phyloP scores from a whole-genome alignment of 2,797 vertebrate species.

The Chelmon rostratus region DNA sequence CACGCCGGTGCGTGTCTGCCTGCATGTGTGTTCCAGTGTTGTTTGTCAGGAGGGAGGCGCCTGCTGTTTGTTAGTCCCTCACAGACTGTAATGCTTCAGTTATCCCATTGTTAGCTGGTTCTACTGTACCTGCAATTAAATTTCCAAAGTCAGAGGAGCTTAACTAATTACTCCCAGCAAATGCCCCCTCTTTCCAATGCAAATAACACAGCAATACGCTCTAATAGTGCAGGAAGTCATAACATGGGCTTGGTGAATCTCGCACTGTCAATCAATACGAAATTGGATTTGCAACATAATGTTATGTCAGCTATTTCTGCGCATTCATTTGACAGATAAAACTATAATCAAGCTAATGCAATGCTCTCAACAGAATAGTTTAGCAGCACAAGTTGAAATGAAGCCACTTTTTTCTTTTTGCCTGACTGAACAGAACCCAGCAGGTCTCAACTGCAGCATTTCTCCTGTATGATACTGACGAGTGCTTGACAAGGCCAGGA shows the following conservation, averaged over 20 bases:
- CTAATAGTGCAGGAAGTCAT: slow-evolving; percentile 71
- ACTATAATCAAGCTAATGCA: slow-evolving; percentile 81
- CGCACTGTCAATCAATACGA: slow-evolving; percentile 80
- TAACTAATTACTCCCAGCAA: slow-evolving; percentile 81
- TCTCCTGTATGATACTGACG: slow-evolving; percentile 51
- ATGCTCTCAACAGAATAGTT: slow-evolving; percentile 59
- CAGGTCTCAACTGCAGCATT: slow-evolving; percentile 49
- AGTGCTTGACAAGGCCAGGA: slow-evolving; percentile 59
- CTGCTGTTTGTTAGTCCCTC: slow-evolving; percentile 66
- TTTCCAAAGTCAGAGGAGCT: slow-evolving; percentile 79
- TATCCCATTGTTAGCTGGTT: slow-evolving; percentile 75
- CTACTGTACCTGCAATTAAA: slow-evolving; percentile 81
- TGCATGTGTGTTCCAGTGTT: slow-evolving; percentile 37
- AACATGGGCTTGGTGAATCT: slow-evolving; percentile 64
- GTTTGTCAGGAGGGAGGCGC: slow-evolving; percentile 52
- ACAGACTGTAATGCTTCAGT: slow-evolving; percentile 75
- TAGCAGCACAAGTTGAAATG: slow-evolving; percentile 52
- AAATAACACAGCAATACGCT: slow-evolving; percentile 71
- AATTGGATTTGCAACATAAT: slow-evolving; percentile 82
- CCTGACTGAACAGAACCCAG: slow-evolving; percentile 31
- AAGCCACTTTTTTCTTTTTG: slow-evolving; percentile 50
- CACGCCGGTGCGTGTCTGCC: slow-evolving; percentile 1
- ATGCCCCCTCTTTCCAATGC: slow-evolving; percentile 64
- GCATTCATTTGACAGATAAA: slow-evolving; percentile 83
- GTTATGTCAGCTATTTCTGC: slow-evolving; percentile 81